A percentile compares a stretch with the other conserved stretches of the same genome.
phyloP scores from a whole-genome alignment of 1,140 invertebrate genomes.

The Danaus plexippus region DNA sequence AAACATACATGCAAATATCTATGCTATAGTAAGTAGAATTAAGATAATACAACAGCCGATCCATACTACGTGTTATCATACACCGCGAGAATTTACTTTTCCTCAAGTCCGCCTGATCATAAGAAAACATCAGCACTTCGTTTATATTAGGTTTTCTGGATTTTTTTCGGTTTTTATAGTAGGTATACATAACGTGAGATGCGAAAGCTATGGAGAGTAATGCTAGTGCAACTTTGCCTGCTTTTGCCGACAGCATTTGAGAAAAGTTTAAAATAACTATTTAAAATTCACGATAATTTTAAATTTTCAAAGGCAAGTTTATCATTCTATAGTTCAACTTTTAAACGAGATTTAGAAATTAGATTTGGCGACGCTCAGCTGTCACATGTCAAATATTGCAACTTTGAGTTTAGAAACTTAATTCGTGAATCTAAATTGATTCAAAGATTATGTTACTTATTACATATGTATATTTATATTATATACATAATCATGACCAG shows the following conservation, averaged over 20 bases:
- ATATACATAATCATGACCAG: no score
- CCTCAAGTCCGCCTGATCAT: constrained; percentile 24
- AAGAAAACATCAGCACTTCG: constrained; percentile 56
- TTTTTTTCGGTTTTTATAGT: constrained; percentile 34
- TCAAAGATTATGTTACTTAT: no score
- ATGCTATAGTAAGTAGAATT: constrained; percentile 35
- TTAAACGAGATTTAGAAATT: no score
- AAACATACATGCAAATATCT: constrained; percentile 59
- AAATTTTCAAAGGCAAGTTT: no score
- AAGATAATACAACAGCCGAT: constrained; percentile 46
- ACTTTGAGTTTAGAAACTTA: no score
- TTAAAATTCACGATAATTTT: no score
- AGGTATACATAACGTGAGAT: constrained; percentile 38
- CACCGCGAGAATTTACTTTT: constrained; percentile 52
- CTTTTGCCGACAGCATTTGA: constrained; percentile 25
- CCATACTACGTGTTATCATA: constrained; percentile 41
- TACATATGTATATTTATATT: no score
- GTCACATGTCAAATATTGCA: no score
- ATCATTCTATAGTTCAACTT: no score
- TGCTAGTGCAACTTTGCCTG: constrained; percentile 21
- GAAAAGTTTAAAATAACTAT: neutral
- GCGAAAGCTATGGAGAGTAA: constrained; percentile 37
- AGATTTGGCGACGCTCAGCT: no score
- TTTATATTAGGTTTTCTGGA: constrained; percentile 36
- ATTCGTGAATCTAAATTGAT: no score